Evolutionary conservation across 2,888 invertebrate species (phyloP).

Genomic region (Harpagoxenus sublaevis): DNA sequence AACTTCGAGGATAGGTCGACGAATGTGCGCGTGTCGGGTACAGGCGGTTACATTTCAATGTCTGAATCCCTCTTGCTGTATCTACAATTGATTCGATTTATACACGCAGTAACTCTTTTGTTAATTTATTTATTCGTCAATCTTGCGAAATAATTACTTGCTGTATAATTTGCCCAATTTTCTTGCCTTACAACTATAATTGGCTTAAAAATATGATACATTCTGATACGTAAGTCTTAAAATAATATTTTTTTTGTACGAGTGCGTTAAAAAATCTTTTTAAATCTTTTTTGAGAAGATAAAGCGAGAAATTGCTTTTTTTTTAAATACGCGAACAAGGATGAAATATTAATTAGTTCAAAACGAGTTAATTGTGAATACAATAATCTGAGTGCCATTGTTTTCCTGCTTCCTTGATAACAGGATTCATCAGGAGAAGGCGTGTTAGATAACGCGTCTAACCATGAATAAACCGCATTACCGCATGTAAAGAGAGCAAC

Average conservation of each 20-base stretch:
- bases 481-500: slow-evolving; percentile 17
- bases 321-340: not conserved
- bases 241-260: not conserved
- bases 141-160: not conserved
- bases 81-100: not conserved
- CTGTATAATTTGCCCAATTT: not conserved
- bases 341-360: slow-evolving; percentile 13
- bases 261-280: not conserved
- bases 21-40: not conserved
- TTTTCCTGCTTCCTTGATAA: slow-evolving; percentile 35
- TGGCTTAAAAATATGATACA: not conserved
- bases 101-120: not conserved
- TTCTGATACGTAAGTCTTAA: not conserved
- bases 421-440: slow-evolving; percentile 1
- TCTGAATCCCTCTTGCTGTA: too few relatives aligned
- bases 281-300: not conserved
- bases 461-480: slow-evolving; percentile 30
- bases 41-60: not conserved
- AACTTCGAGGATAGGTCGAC: not conserved
- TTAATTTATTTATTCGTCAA: slow-evolving; percentile 14
- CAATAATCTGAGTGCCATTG: not conserved
- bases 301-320: not conserved
- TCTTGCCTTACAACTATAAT: not conserved
- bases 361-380: not conserved
- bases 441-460: slow-evolving; percentile 40